Evolutionary conservation across 2,888 invertebrate species (phyloP).

Genomic region (Ceratothoa steindachneri): DNA sequence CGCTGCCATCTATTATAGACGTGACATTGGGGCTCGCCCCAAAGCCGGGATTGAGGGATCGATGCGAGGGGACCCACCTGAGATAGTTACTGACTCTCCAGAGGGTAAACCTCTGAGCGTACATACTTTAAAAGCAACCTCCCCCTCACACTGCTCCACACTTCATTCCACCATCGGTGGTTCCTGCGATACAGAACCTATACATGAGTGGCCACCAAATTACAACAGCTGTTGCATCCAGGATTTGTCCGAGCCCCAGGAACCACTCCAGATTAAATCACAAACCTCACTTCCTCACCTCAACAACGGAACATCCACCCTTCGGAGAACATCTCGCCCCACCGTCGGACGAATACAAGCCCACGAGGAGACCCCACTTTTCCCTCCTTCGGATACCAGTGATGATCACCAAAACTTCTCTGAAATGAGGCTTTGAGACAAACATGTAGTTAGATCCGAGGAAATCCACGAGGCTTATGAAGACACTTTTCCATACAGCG

Average conservation of each 20-base stretch:
- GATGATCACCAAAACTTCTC: not conserved
- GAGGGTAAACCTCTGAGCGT: slow-evolving; percentile 6
- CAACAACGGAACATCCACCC: not conserved
- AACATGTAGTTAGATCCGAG: not conserved
- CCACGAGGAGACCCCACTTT: not conserved
- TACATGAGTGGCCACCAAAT: slow-evolving; percentile 1
- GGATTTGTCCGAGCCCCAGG: not conserved
- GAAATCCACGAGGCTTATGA: not conserved
- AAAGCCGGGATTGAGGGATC: not conserved
- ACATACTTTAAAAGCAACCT: slow-evolving; percentile 8
- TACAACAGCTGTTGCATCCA: not conserved
- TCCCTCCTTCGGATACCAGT: not conserved
- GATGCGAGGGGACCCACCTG: slow-evolving; percentile 1
- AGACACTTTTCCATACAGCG: not conserved
- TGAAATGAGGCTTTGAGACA: not conserved
- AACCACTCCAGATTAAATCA: not conserved
- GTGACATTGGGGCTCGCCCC: slow-evolving; percentile 15
- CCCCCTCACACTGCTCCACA: slow-evolving; percentile 23
- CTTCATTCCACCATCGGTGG: slow-evolving; percentile 9
- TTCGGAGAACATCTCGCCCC: not conserved
- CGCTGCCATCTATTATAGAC: slow-evolving; percentile 71
- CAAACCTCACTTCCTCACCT: not conserved
- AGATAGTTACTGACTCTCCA: not conserved
- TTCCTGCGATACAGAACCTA: not conserved
- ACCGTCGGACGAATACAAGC: slow-evolving; percentile 3